Conservation (phyloP, 2,888 invertebrate species). For the Falcaria lacertinaria region DNA sequence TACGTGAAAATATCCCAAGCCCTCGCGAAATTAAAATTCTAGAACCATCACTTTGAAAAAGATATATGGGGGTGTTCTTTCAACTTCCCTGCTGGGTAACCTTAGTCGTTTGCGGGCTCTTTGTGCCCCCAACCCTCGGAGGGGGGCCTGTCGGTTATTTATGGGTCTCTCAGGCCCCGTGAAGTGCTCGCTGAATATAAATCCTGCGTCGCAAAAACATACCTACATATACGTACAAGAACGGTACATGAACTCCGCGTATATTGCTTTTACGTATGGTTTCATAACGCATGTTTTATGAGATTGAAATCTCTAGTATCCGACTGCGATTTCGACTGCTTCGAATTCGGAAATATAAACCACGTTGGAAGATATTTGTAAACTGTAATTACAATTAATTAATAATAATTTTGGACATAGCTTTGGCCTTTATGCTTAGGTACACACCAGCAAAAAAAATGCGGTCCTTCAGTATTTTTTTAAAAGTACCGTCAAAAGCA, state of each 20-base stretch:
- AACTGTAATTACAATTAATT: too few species aligned
- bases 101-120: constrained; percentile 68
- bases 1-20: constrained; percentile 5
- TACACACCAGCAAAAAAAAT: too few species aligned
- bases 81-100: constrained; percentile 70
- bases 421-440: too few species aligned
- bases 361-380: too few species aligned
- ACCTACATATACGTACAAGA: constrained; percentile 67
- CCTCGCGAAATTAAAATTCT: constrained; percentile 74
- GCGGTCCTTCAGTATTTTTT: too few species aligned
- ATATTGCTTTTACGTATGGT: neutral
- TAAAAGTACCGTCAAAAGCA: too few species aligned
- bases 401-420: too few species aligned
- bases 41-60: constrained; percentile 76
- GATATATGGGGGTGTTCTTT: constrained; percentile 76
- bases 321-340: too few species aligned
- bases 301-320: too few species aligned
- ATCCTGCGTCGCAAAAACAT: constrained; percentile 67
- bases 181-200: constrained; percentile 76
- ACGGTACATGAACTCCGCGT: constrained; percentile 24
- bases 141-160: constrained; percentile 65
- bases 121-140: neutral
- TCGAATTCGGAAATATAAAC: too few species aligned
- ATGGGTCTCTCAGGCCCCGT: constrained; percentile 74
- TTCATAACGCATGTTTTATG: too few species aligned